A percentile compares a stretch with the other conserved stretches of the same genome.
Conservation (phyloP, 23 tunicate genomes). For the Trididemnum nubilum region DNA sequence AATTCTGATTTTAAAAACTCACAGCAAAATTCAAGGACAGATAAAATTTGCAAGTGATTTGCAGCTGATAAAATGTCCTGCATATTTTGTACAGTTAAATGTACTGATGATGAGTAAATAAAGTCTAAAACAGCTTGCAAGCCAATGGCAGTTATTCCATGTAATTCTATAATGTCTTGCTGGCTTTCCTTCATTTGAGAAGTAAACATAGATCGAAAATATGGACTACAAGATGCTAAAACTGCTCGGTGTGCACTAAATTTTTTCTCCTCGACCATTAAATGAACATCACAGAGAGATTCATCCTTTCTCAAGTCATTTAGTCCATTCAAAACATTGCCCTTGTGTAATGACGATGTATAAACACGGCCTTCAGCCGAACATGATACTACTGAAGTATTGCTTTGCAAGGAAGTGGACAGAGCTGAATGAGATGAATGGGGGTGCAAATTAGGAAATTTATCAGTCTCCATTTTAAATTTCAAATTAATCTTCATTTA, state of each 20-base stretch:
- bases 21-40: slow-evolving; percentile 92
- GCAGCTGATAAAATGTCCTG: slow-evolving; percentile 94
- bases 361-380: slow-evolving; percentile 38
- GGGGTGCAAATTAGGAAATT: slow-evolving; percentile 57
- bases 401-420: background rate
- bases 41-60: slow-evolving; percentile 78
- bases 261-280: slow-evolving; percentile 73
- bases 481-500: slow-evolving; percentile 8
- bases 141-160: slow-evolving; percentile 81
- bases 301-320: slow-evolving; percentile 67
- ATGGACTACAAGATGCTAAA: slow-evolving; percentile 93
- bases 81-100: slow-evolving; percentile 87
- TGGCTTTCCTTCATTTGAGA: slow-evolving; percentile 94
- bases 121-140: slow-evolving; percentile 86
- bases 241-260: slow-evolving; percentile 87
- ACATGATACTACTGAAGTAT: background rate
- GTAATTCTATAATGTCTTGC: slow-evolving; percentile 73
- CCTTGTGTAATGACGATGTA: slow-evolving; percentile 53
- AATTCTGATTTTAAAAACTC: slow-evolving; percentile 89
- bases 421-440: slow-evolving; percentile 8
- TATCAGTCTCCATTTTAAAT: slow-evolving; percentile 32
- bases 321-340: slow-evolving; percentile 60
- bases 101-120: slow-evolving; percentile 85
- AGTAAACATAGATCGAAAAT: slow-evolving; percentile 98
- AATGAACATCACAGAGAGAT: slow-evolving; percentile 85